These are phyloP conservation scores for Aphrocallistes beatrix DNA, from an alignment of 37 sponge, comb jelly and placozoan species.

Conservation along the genomic window DNA sequence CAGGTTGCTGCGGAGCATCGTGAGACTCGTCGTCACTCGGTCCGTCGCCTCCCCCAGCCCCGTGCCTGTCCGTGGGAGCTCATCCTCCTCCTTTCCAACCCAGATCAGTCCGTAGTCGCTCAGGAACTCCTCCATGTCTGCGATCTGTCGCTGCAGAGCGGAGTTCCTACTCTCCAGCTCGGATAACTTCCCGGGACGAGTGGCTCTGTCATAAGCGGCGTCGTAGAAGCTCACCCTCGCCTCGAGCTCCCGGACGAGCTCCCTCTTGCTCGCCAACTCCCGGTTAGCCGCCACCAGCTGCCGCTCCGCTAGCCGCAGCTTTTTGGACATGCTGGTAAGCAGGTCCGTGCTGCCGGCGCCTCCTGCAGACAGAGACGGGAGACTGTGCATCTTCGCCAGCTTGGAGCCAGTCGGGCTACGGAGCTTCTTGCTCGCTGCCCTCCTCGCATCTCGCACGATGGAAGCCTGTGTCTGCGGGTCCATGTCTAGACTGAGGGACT, in stretches of 20 bases:
- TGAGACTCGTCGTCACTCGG: background rate
- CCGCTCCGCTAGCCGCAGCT: slow-evolving; percentile 45
- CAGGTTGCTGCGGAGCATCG: background rate
- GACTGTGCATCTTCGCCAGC: background rate
- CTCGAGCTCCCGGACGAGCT: slow-evolving; percentile 30
- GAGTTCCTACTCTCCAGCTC: slow-evolving; percentile 35
- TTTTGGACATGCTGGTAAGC: slow-evolving; percentile 48
- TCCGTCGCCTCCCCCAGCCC: background rate
- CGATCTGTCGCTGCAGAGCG: slow-evolving; percentile 50
- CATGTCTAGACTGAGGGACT: background rate
- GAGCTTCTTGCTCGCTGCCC: background rate
- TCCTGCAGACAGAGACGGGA: background rate
- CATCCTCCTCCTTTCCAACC: slow-evolving; percentile 59
- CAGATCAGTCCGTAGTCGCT: slow-evolving; percentile 94
- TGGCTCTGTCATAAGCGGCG: background rate
- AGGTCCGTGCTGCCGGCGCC: slow-evolving; percentile 38
- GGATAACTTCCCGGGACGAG: background rate
- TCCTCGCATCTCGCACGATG: slow-evolving; percentile 1
- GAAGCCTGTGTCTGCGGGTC: background rate
- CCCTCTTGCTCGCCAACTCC: slow-evolving; percentile 24
- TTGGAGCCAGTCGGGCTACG: background rate
- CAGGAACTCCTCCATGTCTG: slow-evolving; percentile 90
- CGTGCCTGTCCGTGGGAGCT: slow-evolving; percentile 9
- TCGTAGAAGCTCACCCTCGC: slow-evolving; percentile 28
- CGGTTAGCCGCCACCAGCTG: slow-evolving; percentile 42